Conservation (phyloP, 30 jellyfish, hydroid and myxozoan species). For the Turritopsis dohrnii region DNA sequence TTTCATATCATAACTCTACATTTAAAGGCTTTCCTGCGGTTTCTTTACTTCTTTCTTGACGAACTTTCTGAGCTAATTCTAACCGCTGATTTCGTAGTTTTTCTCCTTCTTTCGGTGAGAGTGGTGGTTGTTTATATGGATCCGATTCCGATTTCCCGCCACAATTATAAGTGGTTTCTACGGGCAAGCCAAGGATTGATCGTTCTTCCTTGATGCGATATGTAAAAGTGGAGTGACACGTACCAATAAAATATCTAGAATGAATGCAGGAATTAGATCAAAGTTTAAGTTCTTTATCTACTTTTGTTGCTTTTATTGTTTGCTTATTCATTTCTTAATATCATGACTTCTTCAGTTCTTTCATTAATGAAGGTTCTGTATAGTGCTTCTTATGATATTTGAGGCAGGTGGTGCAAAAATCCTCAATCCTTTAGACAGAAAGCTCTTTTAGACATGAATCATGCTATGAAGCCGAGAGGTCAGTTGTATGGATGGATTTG, state of each 20-base stretch:
- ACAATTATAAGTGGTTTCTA: constrained; percentile 68
- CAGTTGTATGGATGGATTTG: no score
- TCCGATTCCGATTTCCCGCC: constrained; percentile 42
- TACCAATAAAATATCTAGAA: constrained; percentile 59
- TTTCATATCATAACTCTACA: background rate
- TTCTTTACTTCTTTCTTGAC: background rate
- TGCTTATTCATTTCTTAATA: no score
- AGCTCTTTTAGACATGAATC: no score
- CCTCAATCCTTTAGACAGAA: no score
- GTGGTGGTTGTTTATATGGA: constrained; percentile 46
- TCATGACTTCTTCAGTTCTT: no score
- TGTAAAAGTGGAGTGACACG: constrained; percentile 85
- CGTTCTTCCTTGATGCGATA: constrained; percentile 87
- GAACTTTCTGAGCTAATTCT: background rate
- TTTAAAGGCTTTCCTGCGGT: background rate
- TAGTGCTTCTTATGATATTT: no score
- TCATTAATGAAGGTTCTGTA: no score
- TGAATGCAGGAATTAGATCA: background rate
- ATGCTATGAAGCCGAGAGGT: no score
- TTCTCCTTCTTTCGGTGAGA: constrained; percentile 49
- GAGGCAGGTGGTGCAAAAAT: no score
- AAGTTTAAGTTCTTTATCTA: background rate
- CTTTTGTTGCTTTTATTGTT: no score
- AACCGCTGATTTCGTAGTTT: background rate
- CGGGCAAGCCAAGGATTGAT: constrained; percentile 67